Conservation (phyloP, 2,797 vertebrate species). For the Peromyscus melanophrys region DNA sequence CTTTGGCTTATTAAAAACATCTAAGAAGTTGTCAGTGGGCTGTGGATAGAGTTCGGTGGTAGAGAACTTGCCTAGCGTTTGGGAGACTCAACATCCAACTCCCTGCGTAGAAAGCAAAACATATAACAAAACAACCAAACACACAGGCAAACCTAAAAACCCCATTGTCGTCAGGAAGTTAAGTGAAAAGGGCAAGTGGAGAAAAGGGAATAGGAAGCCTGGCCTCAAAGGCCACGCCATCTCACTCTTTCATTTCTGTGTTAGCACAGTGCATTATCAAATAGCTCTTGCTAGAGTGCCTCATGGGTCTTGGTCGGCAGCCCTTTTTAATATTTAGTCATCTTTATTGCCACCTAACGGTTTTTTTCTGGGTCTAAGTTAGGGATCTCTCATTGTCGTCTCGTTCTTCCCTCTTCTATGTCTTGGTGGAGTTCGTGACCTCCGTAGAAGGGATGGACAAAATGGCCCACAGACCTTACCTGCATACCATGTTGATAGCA, state of each 20-base stretch:
- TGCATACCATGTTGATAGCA: slow-evolving; percentile 88
- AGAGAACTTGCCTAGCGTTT: neutral
- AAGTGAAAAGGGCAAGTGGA: neutral
- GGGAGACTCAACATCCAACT: neutral
- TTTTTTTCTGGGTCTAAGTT: slow-evolving; percentile 39
- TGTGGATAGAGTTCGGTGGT: neutral
- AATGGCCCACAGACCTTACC: slow-evolving; percentile 84
- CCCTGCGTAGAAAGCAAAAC: neutral
- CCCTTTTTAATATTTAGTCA: neutral
- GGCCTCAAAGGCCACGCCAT: neutral
- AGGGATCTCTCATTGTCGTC: slow-evolving; percentile 3
- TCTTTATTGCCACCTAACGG: neutral
- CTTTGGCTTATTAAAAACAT: slow-evolving; percentile 14
- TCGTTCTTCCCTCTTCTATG: neutral
- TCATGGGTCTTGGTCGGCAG: neutral
- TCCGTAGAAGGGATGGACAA: slow-evolving; percentile 1
- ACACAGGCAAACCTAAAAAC: neutral
- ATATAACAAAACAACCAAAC: neutral
- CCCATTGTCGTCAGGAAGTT: neutral
- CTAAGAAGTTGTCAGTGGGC: neutral
- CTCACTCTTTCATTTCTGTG: neutral
- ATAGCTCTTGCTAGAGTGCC: neutral
- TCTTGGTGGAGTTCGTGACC: neutral
- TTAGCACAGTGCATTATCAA: slow-evolving; percentile 3
- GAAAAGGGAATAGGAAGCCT: neutral